Evolutionary conservation across 1,140 invertebrate species (phyloP).

Genomic region (Drosophila arizonae): DNA sequence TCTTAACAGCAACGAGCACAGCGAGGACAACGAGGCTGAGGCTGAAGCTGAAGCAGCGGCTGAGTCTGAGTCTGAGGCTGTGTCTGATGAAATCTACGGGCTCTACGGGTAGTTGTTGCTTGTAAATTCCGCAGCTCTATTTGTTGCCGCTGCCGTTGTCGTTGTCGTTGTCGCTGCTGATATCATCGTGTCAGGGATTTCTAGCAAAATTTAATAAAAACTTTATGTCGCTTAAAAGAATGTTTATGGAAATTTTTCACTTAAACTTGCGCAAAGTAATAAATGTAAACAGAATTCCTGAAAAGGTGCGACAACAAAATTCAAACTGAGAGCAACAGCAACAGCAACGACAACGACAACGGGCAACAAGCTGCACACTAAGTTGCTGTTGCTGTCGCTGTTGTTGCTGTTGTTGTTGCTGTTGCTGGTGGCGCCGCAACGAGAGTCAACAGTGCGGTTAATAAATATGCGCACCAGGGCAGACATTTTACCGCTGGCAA

Average conservation of each 20-base stretch:
- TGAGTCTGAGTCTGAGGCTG: neutral
- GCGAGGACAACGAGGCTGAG: neutral
- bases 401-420: constrained; percentile 10
- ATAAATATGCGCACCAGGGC: constrained; percentile 75
- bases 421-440: constrained; percentile 36
- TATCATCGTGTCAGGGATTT: constrained; percentile 62
- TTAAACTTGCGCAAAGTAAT: constrained; percentile 82
- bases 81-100: constrained; percentile 30
- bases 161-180: constrained; percentile 41
- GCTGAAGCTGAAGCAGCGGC: neutral
- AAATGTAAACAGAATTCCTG: constrained; percentile 82
- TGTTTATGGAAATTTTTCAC: constrained; percentile 83
- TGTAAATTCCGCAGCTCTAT: constrained; percentile 78
- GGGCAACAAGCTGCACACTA: constrained; percentile 67
- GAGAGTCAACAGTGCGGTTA: constrained; percentile 76
- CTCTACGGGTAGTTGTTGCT: constrained; percentile 50
- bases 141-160: constrained; percentile 50
- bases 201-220: constrained; percentile 82
- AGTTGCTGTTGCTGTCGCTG: constrained; percentile 33
- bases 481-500: constrained; percentile 50
- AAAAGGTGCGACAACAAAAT: constrained; percentile 82
- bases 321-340: constrained; percentile 51
- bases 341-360: constrained; percentile 20
- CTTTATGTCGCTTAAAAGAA: constrained; percentile 82
- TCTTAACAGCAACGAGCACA: constrained; percentile 47